These are phyloP conservation scores for Molossus alvarezi DNA, from an alignment of 2,797 vertebrate species.

Conservation along the genomic window DNA sequence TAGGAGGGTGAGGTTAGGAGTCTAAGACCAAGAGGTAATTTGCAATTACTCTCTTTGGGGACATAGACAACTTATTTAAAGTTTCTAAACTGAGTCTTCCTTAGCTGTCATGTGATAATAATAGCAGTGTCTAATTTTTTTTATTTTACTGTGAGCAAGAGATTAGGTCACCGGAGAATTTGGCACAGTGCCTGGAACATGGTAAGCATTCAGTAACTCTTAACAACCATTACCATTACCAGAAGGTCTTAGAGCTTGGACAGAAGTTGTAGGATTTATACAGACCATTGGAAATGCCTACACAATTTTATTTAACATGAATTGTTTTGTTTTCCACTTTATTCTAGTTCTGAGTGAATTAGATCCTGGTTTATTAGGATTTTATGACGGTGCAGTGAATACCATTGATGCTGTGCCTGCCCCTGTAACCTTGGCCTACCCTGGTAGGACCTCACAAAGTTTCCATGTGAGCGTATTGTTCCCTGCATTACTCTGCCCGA, in stretches of 20 bases:
- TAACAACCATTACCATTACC: not conserved
- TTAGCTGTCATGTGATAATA: not conserved
- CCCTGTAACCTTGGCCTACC: not conserved
- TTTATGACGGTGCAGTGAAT: not conserved
- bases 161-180: conserved; percentile 6
- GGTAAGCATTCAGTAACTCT: not conserved
- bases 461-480: not conserved
- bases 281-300: not conserved
- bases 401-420: not conserved
- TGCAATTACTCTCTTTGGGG: not conserved
- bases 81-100: not conserved
- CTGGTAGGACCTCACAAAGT: not conserved
- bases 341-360: not conserved
- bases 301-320: not conserved
- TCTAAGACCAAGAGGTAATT: not conserved
- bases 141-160: not conserved
- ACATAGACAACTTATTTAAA: not conserved
- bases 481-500: not conserved
- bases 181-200: not conserved
- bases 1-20: not conserved
- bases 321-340: conserved; percentile 39
- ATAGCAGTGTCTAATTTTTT: not conserved
- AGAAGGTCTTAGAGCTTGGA: not conserved
- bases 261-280: conserved; percentile 35
- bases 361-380: not conserved